A percentile compares a stretch with the other conserved stretches of the same genome.
Conservation (phyloP, 2,888 invertebrate species). For the Euplexia lucipara region DNA sequence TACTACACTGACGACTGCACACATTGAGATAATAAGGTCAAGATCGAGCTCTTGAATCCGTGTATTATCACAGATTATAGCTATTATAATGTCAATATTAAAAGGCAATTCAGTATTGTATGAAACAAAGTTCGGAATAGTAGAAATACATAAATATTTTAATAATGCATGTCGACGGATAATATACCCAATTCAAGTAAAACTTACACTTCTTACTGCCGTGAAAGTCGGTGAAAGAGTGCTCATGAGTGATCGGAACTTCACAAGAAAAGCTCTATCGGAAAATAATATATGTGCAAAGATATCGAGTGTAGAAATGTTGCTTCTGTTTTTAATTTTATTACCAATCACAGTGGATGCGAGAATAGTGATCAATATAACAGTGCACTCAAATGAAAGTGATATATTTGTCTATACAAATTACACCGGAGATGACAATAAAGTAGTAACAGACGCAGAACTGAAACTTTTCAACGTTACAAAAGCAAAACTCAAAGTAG, state of each 20-base stretch:
- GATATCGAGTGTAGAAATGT: conserved; percentile 30
- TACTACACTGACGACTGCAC: neutral
- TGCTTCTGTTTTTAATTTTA: conserved; percentile 21
- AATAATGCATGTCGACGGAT: neutral
- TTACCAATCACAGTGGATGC: conserved; percentile 50
- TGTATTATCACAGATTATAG: conserved; percentile 8
- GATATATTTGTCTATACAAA: conserved; percentile 65
- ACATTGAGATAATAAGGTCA: conserved; percentile 56
- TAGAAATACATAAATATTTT: neutral
- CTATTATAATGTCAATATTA: conserved; percentile 17
- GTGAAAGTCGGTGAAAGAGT: neutral
- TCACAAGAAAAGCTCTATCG: neutral
- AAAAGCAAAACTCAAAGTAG: conserved; percentile 75
- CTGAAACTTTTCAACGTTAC: conserved; percentile 77
- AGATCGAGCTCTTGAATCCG: conserved; percentile 38
- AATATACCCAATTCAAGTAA: neutral
- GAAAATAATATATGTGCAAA: neutral
- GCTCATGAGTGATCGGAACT: neutral
- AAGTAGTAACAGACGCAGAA: conserved; percentile 76
- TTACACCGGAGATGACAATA: conserved; percentile 70
- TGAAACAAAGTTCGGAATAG: neutral
- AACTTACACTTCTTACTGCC: neutral
- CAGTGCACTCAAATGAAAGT: conserved; percentile 64
- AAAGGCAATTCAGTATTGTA: conserved; percentile 15
- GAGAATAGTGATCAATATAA: conserved; percentile 73